Conservation (phyloP, 2,888 invertebrate genomes). For the Abrostola triplasia region DNA sequence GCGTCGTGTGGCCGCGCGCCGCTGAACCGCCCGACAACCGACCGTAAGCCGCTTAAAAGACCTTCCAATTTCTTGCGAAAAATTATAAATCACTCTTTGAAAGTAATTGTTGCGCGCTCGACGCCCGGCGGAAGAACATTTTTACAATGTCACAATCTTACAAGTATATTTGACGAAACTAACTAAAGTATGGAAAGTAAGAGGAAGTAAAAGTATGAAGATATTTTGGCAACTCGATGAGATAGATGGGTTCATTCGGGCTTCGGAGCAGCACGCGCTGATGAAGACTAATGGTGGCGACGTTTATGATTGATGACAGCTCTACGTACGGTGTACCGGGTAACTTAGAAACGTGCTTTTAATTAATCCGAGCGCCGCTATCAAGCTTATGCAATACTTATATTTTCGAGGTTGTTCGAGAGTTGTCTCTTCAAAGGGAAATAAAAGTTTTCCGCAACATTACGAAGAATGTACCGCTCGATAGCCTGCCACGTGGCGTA, state of each 20-base stretch:
- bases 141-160: neutral
- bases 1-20: constrained; percentile 27
- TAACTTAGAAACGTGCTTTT: constrained; percentile 25
- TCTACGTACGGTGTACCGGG: constrained; percentile 5
- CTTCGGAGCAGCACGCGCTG: constrained; percentile 29
- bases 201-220: constrained; percentile 4
- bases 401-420: neutral
- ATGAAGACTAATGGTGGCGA: constrained; percentile 52
- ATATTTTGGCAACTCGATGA: constrained; percentile 14
- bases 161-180: constrained; percentile 6
- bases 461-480: neutral
- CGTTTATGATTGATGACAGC: constrained; percentile 45
- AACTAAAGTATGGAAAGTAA: neutral
- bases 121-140: neutral
- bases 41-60: constrained; percentile 57
- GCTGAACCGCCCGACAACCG: constrained; percentile 24
- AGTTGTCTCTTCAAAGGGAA: neutral
- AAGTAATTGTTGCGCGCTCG: constrained; percentile 27
- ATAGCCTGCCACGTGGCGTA: neutral
- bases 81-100: constrained; percentile 41
- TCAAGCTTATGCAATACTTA: neutral
- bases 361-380: constrained; percentile 12
- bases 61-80: constrained; percentile 47
- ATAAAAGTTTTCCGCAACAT: neutral
- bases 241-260: constrained; percentile 41